Conservation (phyloP, 2,113 vertebrate genomes). For the Rissa tridactyla region DNA sequence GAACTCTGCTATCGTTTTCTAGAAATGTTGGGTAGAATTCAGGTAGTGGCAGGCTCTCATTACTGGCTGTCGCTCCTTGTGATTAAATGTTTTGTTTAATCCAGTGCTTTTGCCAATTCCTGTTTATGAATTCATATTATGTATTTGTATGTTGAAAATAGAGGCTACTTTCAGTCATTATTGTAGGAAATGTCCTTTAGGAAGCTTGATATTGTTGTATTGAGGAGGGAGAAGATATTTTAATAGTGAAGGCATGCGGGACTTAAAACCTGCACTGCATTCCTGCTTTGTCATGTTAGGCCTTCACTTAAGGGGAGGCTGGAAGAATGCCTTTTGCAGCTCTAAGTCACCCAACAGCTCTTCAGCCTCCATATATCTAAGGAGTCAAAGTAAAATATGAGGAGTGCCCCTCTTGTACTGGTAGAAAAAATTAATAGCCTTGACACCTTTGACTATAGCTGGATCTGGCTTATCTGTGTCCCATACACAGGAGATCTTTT, state of each 20-base stretch:
- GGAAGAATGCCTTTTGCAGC: background rate
- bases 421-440: background rate
- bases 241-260: background rate
- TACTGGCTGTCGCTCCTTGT: background rate
- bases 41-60: background rate
- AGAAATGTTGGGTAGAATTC: background rate
- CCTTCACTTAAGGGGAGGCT: background rate
- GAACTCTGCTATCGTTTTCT: background rate
- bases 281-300: background rate
- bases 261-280: background rate
- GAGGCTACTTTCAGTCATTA: background rate
- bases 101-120: background rate
- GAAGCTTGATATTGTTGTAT: background rate
- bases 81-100: background rate
- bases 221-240: background rate
- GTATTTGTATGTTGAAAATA: background rate
- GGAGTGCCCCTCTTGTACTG: background rate
- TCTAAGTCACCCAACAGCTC: background rate
- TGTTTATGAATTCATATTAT: background rate
- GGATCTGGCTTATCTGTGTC: background rate
- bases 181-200: background rate
- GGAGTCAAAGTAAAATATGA: background rate
- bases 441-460: background rate
- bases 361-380: background rate
- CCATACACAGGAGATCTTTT: background rate